Conservation (phyloP, 2,888 invertebrate species). For the Ophion ventricosus region DNA sequence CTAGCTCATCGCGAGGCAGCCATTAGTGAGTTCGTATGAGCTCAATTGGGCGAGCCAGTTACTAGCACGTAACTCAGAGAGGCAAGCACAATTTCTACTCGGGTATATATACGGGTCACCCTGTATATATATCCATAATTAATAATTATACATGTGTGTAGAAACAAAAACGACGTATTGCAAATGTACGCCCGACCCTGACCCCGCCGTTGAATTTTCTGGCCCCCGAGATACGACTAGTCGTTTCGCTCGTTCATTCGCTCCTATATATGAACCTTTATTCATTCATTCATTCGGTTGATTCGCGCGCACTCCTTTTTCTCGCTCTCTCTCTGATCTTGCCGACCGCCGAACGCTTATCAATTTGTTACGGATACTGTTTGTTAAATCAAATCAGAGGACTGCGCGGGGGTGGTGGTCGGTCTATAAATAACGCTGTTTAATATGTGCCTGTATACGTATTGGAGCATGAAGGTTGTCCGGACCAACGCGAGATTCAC, state of each 20-base stretch:
- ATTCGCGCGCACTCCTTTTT: constrained; percentile 20
- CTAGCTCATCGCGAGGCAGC: too few relatives aligned
- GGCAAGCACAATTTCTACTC: too few relatives aligned
- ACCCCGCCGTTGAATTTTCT: constrained; percentile 71
- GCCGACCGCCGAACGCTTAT: constrained; percentile 81
- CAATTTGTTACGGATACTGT: constrained; percentile 82
- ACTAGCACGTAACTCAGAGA: too few relatives aligned
- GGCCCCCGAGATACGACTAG: constrained; percentile 67
- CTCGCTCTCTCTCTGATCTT: constrained; percentile 76
- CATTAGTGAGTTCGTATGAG: too few relatives aligned
- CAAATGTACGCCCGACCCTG: constrained; percentile 76
- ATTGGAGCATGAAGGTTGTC: background rate
- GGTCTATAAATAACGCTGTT: constrained; percentile 80
- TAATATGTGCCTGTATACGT: constrained; percentile 77
- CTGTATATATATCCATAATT: constrained; percentile 14
- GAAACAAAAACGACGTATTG: constrained; percentile 34
- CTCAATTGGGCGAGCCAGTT: too few relatives aligned
- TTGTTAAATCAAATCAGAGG: constrained; percentile 81
- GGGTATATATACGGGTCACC: too few relatives aligned
- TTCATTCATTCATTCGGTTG: constrained; percentile 36
- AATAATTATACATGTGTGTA: background rate
- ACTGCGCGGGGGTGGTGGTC: constrained; percentile 64
- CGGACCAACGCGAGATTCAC: constrained; percentile 15
- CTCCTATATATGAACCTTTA: constrained; percentile 24
- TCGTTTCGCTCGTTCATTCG: constrained; percentile 64